Evolutionary conservation across 2,797 vertebrate species (phyloP), one percentile per base, ranked within the genome.

Genomic region (Falco peregrinus): DNA sequence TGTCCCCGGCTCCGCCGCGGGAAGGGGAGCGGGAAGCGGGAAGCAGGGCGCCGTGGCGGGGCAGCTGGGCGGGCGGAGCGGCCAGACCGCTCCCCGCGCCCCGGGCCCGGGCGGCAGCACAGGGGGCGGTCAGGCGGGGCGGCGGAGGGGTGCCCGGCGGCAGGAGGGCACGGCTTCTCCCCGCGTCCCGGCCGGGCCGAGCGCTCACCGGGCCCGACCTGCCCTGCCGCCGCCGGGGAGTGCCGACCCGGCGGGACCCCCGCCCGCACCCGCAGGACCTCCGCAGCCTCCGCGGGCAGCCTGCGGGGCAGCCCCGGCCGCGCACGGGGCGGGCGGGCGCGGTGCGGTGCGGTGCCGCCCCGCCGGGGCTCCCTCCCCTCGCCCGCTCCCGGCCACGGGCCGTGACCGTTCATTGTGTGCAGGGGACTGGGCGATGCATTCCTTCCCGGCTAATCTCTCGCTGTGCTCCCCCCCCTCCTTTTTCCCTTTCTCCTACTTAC

Each of bases 401-500:
- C 54, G 87, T 19, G 18, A 53, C 60, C 4, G 28, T 51, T 54
- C 53, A 6, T 22, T 60, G 63, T n/a, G 69, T 21, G 51, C 67
- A 25, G 54, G n/a, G 74, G 24, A 78, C 50, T 11, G 39, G 59
- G 43, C 14, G 13, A 35, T 78, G 31, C 81, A 81, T 91, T 92
- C 90, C 64, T 90, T 37, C 69, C 81, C 13, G n/a, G 54, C 76
- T 83, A 85, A 84, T 84, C 85, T 81, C 89, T 37, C 67, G 45
- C 39, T 31, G 54, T 69, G 53, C 39, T 53, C n/a, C 35, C 51
- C 53, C 41, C 65, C 69, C 90, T 67, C 37, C 37, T 37, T 82
- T 39, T 90, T 21, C 71, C 41, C 77, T 11, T 84, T 91, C 92
- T 84, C 73, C 70, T 85, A 74, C 93, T 95, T 91, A 95, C 95